Evolutionary conservation across 2,797 vertebrate species (phyloP), one percentile per base, ranked within the genome.

Genomic region (Gastrophryne carolinensis): DNA sequence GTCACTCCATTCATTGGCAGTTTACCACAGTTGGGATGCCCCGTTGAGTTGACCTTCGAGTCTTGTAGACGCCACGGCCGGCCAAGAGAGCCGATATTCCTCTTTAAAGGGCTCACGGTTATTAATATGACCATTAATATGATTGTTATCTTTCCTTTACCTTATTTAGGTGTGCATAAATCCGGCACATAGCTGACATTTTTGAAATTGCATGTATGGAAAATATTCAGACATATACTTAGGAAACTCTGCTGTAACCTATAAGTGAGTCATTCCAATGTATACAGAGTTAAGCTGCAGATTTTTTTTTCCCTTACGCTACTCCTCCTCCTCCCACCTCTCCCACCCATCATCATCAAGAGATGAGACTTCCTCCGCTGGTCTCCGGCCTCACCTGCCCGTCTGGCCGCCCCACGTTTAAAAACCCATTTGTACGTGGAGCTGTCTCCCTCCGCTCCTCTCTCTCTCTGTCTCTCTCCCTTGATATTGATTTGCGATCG

Each of bases 401-500:
- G 67, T 58, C 60, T 65, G 61, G 19, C 67, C 49, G 32, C 32
- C 30, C 52, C 52, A 10, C 53, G 49, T 32, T 72, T 78, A 72
- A 66, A 66, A 72, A 65, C 56, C 56, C 23, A 72, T 78, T 54
- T 78, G 53, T 52, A 17, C 23, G 24, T 58, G 50, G 60, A 47
- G 19, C 49, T 60, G 61, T 78, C 52, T 62, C 23, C 52, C 26
- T 34, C 66, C 41, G 8, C 52, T 19, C 17, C 66, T 69, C 49
- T 60, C 52, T 78, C 52, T 62, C 23, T 41, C 26, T 34, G 50
- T 56, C 8, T 35, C 13, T n/a, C 66, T 69, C 66, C 17, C 19
- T 37, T 21, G 39, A 68, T 68, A 60, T 68, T 72, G 75, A 78
- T 66, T 72, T 78, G 75, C 60, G 68, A 72, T 58, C 35, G 5